Evolutionary conservation across 2,888 invertebrate genomes (phyloP), one percentile per base, ranked within the genome.

Genomic region (Orgyia antiqua): DNA sequence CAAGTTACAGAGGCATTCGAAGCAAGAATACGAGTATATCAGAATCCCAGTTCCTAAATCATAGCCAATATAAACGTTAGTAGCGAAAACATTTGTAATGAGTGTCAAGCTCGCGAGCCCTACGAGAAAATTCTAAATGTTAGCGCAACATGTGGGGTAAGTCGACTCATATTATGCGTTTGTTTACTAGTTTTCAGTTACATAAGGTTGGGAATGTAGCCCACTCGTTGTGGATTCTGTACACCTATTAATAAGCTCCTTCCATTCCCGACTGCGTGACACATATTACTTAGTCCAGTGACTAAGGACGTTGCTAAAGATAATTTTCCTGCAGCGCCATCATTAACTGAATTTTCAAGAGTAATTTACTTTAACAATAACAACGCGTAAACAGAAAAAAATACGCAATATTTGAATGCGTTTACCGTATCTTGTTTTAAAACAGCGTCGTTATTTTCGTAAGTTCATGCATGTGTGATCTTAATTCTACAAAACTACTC

Each of bases 131-230:
- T 58, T 53, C 48, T 55, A 47, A 52, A 55, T 53, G 62, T 55
- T 61, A 57, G 45, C 39, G 39, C 36, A 44, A 40, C 48, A 39
- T 41, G 38, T 42, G 48, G 42, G 48, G 49, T 43, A 56, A 46
- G 45, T 47, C 51, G 51, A 55, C 44, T 60, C 52, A 10, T 23
- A 23, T 54, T 56, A 50, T 52, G 57, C 59, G 60, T 61, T 69
- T 80, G 79, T 79, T 80, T 83, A 83, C 73, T 72, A 71, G 66
- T 56, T 64, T 53, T 51, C 61, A 36, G 66, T 79, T 79, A 72
- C 73, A 75, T 79, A 64, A 64, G 59, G 52, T 54, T 51, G 44
- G 53, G 60, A 76, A 80, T 69, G 54, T 63, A 68, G 62, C 66
- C 67, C 66, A 69, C 63, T 67, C 61, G 52, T 50, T 47, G 56